Evolutionary conservation across 2,888 invertebrate species (phyloP).

Genomic region (Epinotia demarniana): DNA sequence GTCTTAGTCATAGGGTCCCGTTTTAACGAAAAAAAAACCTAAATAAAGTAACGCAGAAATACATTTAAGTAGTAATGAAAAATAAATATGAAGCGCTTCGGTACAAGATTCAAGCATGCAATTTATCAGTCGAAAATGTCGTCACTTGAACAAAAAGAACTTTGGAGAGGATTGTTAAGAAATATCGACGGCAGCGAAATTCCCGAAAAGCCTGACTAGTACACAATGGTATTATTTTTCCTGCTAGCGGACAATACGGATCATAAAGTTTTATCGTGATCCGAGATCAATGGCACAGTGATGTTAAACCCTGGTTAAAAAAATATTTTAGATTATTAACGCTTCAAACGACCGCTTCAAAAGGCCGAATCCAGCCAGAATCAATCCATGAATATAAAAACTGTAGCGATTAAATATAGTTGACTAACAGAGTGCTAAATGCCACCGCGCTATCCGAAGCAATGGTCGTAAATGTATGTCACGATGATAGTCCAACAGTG

Average conservation of each 20-base stretch:
- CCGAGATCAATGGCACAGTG: conserved; percentile 48
- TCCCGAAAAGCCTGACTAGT: conserved; percentile 29
- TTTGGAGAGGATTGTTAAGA: conserved; percentile 29
- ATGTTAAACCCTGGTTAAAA: conserved; percentile 32
- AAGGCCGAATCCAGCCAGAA: too few relatives aligned
- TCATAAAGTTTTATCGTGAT: conserved; percentile 70
- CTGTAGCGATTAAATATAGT: too few relatives aligned
- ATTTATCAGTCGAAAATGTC: conserved; percentile 16
- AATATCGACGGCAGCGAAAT: conserved; percentile 22
- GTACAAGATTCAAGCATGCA: conserved; percentile 13
- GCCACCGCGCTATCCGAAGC: too few relatives aligned
- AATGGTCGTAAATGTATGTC: too few relatives aligned
- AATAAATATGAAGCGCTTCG: background rate
- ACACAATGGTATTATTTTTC: conserved; percentile 63
- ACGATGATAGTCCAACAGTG: too few relatives aligned
- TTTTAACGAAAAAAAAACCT: background rate
- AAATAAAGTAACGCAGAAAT: background rate
- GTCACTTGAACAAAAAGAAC: conserved; percentile 21
- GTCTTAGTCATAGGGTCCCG: too few relatives aligned
- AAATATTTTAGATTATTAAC: too few relatives aligned
- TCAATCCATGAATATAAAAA: too few relatives aligned
- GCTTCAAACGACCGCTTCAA: too few relatives aligned
- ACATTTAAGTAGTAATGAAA: background rate
- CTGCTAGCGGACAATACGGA: conserved; percentile 69
- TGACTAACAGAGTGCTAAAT: too few relatives aligned